A percentile compares a stretch with the other conserved stretches of the same genome.
Evolutionary conservation across 2,888 invertebrate species (phyloP).

Genomic region (Chalcis sispes): DNA sequence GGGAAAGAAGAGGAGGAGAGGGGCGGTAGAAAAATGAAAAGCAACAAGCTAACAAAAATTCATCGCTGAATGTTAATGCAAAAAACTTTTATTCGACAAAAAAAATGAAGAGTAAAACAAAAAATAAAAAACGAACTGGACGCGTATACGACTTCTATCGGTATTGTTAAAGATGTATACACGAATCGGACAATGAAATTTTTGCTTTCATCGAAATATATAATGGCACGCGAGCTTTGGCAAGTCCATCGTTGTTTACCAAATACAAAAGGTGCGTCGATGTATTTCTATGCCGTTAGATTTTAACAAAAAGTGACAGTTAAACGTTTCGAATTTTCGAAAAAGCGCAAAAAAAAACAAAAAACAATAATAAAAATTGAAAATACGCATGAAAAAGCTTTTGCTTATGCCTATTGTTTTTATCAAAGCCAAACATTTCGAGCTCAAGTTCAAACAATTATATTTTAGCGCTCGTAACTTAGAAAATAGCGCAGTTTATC

Average conservation of each 20-base stretch:
- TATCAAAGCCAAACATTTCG: neutral
- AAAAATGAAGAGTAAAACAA: too few relatives aligned
- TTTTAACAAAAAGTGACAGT: neutral
- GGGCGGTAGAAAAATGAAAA: conserved; percentile 3
- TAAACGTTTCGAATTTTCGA: neutral
- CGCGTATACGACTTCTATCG: conserved; percentile 17
- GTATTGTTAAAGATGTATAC: conserved; percentile 3
- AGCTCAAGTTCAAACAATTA: conserved; percentile 8
- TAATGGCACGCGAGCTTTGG: neutral
- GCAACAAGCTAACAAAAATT: conserved; percentile 14
- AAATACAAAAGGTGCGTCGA: neutral
- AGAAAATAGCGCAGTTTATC: conserved; percentile 19
- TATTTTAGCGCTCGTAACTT: neutral
- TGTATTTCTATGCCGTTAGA: neutral
- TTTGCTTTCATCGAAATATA: neutral
- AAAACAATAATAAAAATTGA: too few relatives aligned
- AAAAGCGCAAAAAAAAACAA: too few relatives aligned
- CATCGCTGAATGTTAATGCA: neutral
- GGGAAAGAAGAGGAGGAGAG: conserved; percentile 4
- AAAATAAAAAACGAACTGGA: conserved; percentile 27
- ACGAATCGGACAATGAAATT: conserved; percentile 24
- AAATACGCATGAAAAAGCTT: neutral
- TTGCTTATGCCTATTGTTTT: neutral
- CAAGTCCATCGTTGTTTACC: neutral
- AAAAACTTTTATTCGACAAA: conserved; percentile 29